Evolutionary conservation across 1,140 invertebrate genomes (phyloP), one percentile per base, ranked within the genome.

Genomic region (Heliconius eleuchia): DNA sequence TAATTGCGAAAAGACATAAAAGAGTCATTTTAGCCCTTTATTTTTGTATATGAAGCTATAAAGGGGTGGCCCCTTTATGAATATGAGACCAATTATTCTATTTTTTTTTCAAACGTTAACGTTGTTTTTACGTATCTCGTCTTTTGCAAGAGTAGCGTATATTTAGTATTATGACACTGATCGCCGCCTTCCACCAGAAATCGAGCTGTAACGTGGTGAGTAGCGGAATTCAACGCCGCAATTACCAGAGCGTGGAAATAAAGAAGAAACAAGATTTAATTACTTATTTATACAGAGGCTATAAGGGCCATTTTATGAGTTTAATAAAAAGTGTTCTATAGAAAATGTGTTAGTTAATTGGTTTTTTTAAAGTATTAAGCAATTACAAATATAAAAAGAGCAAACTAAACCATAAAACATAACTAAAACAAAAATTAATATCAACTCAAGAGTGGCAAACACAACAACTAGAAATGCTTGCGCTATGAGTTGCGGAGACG

Each of bases 401-500:
- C 50, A 66, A 66, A 66, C 13, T 52, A 66, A 66, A 13, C 13
- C 9, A 27, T 66, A 27, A 30, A 3, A 66, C 60, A 19, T 60
- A 66, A 66, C 8, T 66, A 66, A 66, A 66, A 66, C 60, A 66
- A 30, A 66, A 66, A 66, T 66, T 66, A 66, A 66, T 66, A 66
- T 5, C 9, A 66, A 66, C 27, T 30, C 57, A 70, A 70, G 9
- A 66, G 23, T 30, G 11, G 60, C 60, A 30, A 76, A 76, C 74
- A 71, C n/a, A 19, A 55, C 23, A 46, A 52, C 66, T 70, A 70
- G 27, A 76, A 76, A 50, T 71, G 60, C 60, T 66, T 71, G 42
- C 55, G 57, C 30, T 34, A 76, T 76, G 74, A 76, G 74, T 76
- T 76, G 23, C 60, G 23, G 34, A 16, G 55, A 70, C 74, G 74